Percentiles rank a stretch among this genome's conserved stretches.
phyloP scores from a whole-genome alignment of 2,797 vertebrate species.

The Pampus argenteus region DNA sequence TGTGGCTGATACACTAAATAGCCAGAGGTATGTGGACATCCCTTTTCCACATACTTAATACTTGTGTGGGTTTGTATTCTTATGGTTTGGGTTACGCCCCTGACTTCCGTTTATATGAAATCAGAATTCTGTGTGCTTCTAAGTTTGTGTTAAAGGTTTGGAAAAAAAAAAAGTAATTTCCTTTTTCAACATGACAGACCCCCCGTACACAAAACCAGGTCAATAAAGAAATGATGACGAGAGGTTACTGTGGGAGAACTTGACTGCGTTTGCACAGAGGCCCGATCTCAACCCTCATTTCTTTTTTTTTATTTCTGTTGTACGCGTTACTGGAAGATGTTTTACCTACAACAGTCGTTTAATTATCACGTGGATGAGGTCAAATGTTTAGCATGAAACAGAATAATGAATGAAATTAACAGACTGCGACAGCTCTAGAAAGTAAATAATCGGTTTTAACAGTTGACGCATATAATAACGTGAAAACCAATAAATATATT shows the following conservation, averaged over 20 bases:
- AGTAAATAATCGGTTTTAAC: too few relatives aligned
- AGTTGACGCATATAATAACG: too few relatives aligned
- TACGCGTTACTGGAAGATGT: background rate
- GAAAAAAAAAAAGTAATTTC: slow-evolving; percentile 6
- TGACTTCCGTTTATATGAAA: slow-evolving; percentile 11
- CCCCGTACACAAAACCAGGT: too few relatives aligned
- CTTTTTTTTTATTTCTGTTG: background rate
- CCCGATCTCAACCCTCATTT: background rate
- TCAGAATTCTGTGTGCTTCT: background rate
- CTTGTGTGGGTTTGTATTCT: slow-evolving; percentile 7
- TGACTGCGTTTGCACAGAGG: background rate
- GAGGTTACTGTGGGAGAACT: background rate
- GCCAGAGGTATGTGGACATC: slow-evolving; percentile 14
- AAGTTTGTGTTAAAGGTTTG: background rate
- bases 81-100: background rate
- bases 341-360: too few relatives aligned
- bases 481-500: too few relatives aligned
- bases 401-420: too few relatives aligned
- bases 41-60: background rate
- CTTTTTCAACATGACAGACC: background rate
- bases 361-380: too few relatives aligned
- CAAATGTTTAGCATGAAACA: background rate
- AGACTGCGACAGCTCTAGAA: too few relatives aligned
- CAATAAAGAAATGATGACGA: background rate
- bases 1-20: background rate